Evolutionary conservation across 2,888 invertebrate genomes (phyloP), one percentile per base, ranked within the genome.

Genomic region (Tolmerus cingulatus): DNA sequence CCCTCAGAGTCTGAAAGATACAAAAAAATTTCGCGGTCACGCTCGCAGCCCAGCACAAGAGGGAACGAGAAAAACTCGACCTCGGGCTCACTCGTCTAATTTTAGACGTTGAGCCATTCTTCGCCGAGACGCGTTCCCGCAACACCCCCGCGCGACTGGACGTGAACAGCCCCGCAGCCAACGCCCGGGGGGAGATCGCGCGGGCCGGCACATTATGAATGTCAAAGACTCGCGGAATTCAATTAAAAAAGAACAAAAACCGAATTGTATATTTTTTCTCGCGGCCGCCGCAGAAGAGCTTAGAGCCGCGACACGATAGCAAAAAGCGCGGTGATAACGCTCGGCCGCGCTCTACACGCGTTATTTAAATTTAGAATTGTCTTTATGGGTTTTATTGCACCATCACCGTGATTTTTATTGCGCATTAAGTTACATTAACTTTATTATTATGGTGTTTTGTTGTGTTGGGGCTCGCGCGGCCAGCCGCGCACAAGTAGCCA

Each of bases 301-400:
- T 66, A 27, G 66, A 66, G 27, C 66, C 7, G 66, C 66, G 19
- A 46, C 4, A 19, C 55, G 51, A 51, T 76, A 46, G 81, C 55
- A 84, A 40, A 74, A 40, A 84, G 19, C 16, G 74, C 40, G 43
- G n/a, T 37, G 51, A 74, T 74, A 40, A 74, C 84, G 84, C 23
- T 7, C 43, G 51, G 66, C 51, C 40, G 23, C 30, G 84, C 27
- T 84, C 66, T 66, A 84, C 89, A 89, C 88, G 89, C 89, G 89
- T 91, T 91, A 91, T 91, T 91, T 91, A 90, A 90, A 90, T 91
- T 91, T 90, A 90, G 90, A 91, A 91, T 92, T 92, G 91, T 90
- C 92, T 91, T 92, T 91, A 92, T 91, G 91, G 90, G 90, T 90
- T 91, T 91, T 91, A 91, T 92, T 90, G 91, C 91, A 91, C 91